Evolutionary conservation across 1,140 invertebrate species (phyloP), one percentile per base, ranked within the genome.

Genomic region (Drosophila willistoni): DNA sequence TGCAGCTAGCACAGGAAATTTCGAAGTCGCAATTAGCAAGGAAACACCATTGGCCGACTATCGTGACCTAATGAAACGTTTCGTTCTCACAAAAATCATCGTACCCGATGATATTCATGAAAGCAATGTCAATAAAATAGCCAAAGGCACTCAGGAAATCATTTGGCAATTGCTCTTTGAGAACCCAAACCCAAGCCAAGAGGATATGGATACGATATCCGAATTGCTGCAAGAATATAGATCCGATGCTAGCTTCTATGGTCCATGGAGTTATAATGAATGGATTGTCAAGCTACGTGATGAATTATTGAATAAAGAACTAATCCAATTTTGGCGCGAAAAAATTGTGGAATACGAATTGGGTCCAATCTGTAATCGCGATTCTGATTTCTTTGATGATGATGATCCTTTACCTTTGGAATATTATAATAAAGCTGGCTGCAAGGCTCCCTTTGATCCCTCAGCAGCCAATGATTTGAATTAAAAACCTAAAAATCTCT

Each of bases 261-360:
- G 69, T 0, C 90, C 90, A 0, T 71, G 60, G 12, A 56, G 56
- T 1, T 91, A 77, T 39, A 91, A 91, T 22, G 71, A 78, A 1
- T 91, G 90, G 90, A 83, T 91, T 72, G 55, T 73, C 6, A 76
- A 44, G n/a, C 29, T 91, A 2, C 77, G 90, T 7, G 81, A 90
- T 42, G 81, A 89, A 55, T 39, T 91, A 9, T 56, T 91, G 0
- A 19, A 71, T 5, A 62, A 68, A 0, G 7, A 83, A 17, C 72
- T 89, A 54, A 2, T 89, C 1, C 71, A 80, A n/a, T 91, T 91
- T 17, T 91, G 90, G 90, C 55, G 71, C 5, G 78, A 91, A 6
- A 76, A 71, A 42, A 73, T 91, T 25, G 90, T 91, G 0, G 74
- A 81, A 42, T n/a, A 78, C 29, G 80, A 89, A 68, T 57, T 92